Evolutionary conservation across 2,797 vertebrate genomes (phyloP).

Genomic region (Ctenopoma kingsleyae): DNA sequence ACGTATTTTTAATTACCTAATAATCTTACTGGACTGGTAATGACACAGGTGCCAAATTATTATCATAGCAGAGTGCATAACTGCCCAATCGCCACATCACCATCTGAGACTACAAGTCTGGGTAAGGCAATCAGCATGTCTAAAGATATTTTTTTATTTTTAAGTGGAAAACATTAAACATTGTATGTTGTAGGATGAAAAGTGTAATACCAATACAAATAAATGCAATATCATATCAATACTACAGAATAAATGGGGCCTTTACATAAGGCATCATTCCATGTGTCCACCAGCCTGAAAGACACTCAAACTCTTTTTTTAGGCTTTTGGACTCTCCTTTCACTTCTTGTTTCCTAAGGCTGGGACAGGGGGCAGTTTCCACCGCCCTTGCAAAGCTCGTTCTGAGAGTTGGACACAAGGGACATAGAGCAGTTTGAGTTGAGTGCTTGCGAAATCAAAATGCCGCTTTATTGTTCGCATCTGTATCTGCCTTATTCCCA

Average conservation of each 20-base stretch:
- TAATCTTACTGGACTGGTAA: background rate
- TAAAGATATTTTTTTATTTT: background rate
- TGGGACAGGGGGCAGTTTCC: slow-evolving; percentile 10
- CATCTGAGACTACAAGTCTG: background rate
- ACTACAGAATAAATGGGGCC: background rate
- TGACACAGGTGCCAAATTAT: background rate
- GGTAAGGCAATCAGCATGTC: background rate
- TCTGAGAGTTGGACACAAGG: slow-evolving; percentile 22
- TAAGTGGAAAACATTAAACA: no score
- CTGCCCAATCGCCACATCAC: background rate
- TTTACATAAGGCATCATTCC: slow-evolving; percentile 4
- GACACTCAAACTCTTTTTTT: slow-evolving; percentile 14
- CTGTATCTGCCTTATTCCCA: slow-evolving; percentile 86
- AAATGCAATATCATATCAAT: slow-evolving; percentile 9
- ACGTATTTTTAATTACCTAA: background rate
- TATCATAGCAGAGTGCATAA: background rate
- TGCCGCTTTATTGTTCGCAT: slow-evolving; percentile 73
- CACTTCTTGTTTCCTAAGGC: slow-evolving; percentile 4
- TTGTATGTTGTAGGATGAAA: background rate
- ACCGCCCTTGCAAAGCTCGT: slow-evolving; percentile 11
- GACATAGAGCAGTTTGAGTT: slow-evolving; percentile 47
- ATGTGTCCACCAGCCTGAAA: slow-evolving; percentile 19
- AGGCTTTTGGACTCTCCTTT: slow-evolving; percentile 15
- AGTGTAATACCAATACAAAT: slow-evolving; percentile 2
- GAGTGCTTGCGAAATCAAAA: slow-evolving; percentile 76